Evolutionary conservation across 2,113 vertebrate species (phyloP).

Genomic region (Heterotis niloticus): DNA sequence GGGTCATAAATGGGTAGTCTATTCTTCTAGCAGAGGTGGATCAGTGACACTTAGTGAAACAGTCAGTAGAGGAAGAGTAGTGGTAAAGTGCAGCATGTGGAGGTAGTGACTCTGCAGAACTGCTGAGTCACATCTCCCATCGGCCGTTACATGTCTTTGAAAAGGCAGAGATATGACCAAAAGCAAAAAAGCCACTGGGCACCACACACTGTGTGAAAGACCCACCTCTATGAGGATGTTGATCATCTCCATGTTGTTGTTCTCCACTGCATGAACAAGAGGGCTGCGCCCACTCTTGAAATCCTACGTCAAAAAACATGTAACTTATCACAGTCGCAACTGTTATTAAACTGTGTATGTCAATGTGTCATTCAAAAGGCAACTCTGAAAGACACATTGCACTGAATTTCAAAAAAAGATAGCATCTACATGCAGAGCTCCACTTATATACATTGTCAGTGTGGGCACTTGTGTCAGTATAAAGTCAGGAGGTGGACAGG

Average conservation of each 20-base stretch:
- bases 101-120: slow-evolving; percentile 15
- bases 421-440: background rate
- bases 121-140: slow-evolving; percentile 38
- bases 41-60: no score
- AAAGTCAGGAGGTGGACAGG: no score
- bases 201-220: background rate
- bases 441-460: background rate
- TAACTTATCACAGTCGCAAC: no score
- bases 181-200: slow-evolving; percentile 9
- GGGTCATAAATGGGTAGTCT: no score
- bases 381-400: no score
- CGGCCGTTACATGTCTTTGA: background rate
- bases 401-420: background rate
- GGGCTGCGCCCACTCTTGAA: slow-evolving; percentile 82
- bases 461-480: no score
- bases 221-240: slow-evolving; percentile 77
- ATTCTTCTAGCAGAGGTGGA: no score
- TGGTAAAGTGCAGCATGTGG: slow-evolving; percentile 12
- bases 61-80: background rate
- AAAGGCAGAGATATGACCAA: background rate
- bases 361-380: no score
- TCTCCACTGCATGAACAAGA: slow-evolving; percentile 81
- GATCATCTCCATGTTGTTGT: slow-evolving; percentile 71
- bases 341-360: no score
- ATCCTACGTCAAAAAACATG: slow-evolving; percentile 56